Percentiles rank a stretch among this genome's conserved stretches.
phyloP scores from a whole-genome alignment of 2,888 invertebrate genomes.

The Sesia apiformis region DNA sequence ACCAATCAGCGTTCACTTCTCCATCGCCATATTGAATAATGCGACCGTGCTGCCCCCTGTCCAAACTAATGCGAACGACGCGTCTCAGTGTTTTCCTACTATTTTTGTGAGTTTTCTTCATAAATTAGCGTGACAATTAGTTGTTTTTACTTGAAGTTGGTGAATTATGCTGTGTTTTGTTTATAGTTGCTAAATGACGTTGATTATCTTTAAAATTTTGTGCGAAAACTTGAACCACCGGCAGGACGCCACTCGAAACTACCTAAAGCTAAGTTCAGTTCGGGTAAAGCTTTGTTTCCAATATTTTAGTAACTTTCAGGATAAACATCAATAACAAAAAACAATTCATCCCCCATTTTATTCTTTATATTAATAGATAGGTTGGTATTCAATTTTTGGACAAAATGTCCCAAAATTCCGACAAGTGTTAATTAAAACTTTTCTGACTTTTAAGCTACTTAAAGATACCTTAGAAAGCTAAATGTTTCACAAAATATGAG shows the following conservation, averaged over 20 bases:
- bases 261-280: slow-evolving; percentile 50
- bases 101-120: slow-evolving; percentile 51
- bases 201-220: no score
- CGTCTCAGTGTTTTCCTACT: slow-evolving; percentile 42
- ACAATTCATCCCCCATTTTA: no score
- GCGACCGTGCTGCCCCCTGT: slow-evolving; percentile 52
- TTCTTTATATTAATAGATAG: no score
- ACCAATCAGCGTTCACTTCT: slow-evolving; percentile 45
- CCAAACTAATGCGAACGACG: slow-evolving; percentile 43
- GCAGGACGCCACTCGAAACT: slow-evolving; percentile 29
- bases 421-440: no score
- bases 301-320: slow-evolving; percentile 3
- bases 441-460: no score
- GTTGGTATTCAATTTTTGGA: no score
- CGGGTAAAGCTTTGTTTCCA: slow-evolving; percentile 24
- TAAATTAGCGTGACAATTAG: neutral
- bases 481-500: no score
- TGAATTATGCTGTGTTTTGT: slow-evolving; percentile 19
- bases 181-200: no score
- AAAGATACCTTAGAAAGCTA: no score
- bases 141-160: slow-evolving; percentile 17
- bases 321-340: no score
- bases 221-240: no score
- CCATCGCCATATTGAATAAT: slow-evolving; percentile 69
- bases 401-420: no score